phyloP scores from a whole-genome alignment of 2,888 invertebrate genomes.

The Maniola hyperantus region DNA sequence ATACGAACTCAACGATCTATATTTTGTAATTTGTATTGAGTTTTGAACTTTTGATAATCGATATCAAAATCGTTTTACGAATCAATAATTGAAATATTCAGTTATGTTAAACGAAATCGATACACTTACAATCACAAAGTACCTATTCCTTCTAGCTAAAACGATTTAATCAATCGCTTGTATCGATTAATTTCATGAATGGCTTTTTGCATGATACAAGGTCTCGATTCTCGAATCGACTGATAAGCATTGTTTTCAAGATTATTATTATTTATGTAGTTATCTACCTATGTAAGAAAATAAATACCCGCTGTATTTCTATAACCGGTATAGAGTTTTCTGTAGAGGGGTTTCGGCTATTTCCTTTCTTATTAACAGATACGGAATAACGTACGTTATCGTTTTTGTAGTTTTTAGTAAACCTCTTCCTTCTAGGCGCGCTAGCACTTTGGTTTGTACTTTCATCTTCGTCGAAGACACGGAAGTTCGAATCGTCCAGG shows the following conservation, averaged over 20 bases:
- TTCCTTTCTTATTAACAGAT: constrained; percentile 57
- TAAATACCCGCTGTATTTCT: constrained; percentile 71
- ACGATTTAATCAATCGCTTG: neutral
- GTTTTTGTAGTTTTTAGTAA: constrained; percentile 53
- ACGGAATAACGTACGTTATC: constrained; percentile 74
- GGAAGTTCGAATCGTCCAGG: constrained; percentile 58
- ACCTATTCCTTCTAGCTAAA: neutral
- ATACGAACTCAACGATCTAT: too few species aligned
- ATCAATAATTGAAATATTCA: neutral
- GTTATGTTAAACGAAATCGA: neutral
- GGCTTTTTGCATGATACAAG: neutral
- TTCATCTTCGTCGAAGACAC: constrained; percentile 54
- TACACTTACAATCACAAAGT: neutral
- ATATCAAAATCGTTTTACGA: neutral
- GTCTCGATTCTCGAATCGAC: neutral
- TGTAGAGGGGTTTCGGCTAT: constrained; percentile 48
- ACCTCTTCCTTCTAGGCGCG: constrained; percentile 55
- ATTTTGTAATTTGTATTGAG: too few species aligned
- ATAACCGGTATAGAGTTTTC: constrained; percentile 60
- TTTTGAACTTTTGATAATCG: constrained; percentile 3
- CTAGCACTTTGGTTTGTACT: constrained; percentile 46
- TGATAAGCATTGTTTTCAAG: constrained; percentile 5
- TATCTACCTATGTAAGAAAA: constrained; percentile 49
- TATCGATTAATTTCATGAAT: constrained; percentile 1
- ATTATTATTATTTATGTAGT: neutral